phyloP scores from a whole-genome alignment of 2,888 invertebrate species.

The Phengaris arion region DNA sequence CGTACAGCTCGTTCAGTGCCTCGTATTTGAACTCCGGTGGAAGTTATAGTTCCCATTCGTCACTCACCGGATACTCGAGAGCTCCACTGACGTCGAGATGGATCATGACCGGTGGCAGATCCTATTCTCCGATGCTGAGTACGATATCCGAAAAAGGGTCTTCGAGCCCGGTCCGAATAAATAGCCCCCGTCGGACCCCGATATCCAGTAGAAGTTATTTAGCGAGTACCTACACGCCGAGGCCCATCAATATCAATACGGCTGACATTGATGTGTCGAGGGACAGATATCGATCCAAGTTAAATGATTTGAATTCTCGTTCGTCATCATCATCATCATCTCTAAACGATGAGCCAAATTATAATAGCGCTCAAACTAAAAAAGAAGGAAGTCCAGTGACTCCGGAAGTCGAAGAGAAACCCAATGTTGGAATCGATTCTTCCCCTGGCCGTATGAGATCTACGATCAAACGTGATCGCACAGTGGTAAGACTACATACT shows the following conservation, averaged over 20 bases:
- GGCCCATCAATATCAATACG: constrained; percentile 88
- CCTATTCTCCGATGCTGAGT: constrained; percentile 86
- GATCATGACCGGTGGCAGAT: constrained; percentile 62
- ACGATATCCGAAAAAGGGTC: constrained; percentile 81
- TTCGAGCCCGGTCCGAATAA: constrained; percentile 63
- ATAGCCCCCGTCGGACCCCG: constrained; percentile 68
- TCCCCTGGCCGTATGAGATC: constrained; percentile 67
- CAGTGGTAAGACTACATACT: constrained; percentile 87
- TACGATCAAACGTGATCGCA: constrained; percentile 85
- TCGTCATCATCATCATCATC: constrained; percentile 34
- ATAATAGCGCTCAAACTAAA: constrained; percentile 50
- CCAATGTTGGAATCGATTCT: constrained; percentile 66
- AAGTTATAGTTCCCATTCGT: constrained; percentile 70
- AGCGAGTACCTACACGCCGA: constrained; percentile 68
- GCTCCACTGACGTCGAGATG: constrained; percentile 62
- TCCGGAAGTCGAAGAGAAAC: constrained; percentile 72
- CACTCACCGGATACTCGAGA: constrained; percentile 79
- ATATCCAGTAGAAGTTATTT: constrained; percentile 73
- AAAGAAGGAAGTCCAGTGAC: constrained; percentile 65
- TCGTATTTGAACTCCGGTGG: constrained; percentile 75
- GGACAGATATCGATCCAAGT: constrained; percentile 77
- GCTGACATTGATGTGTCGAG: constrained; percentile 92
- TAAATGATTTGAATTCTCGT: constrained; percentile 41
- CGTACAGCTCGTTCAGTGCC: constrained; percentile 69
- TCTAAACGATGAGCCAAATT: constrained; percentile 39